phyloP scores from a whole-genome alignment of 2,888 invertebrate genomes.

The Macrophya alboannulata region DNA sequence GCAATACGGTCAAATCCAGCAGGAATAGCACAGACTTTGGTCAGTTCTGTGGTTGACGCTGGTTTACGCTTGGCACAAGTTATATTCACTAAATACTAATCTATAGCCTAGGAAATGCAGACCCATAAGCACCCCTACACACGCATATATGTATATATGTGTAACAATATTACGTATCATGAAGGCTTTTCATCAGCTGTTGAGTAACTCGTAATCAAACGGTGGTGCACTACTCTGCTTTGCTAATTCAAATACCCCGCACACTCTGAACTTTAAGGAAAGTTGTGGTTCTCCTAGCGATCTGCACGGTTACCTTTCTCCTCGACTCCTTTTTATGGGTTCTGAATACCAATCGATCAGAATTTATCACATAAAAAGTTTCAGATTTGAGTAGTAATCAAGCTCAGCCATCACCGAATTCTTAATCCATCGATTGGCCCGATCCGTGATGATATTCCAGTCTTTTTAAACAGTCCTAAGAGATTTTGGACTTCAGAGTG shows the following conservation, averaged over 20 bases:
- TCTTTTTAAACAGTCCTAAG: too few species aligned
- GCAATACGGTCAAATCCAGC: conserved; percentile 18
- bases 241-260: not conserved
- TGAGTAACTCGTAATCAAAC: conserved; percentile 11
- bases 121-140: too few species aligned
- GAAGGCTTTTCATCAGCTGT: not conserved
- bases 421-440: too few species aligned
- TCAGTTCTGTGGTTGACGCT: conserved; percentile 21
- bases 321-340: not conserved
- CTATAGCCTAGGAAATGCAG: not conserved
- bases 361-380: not conserved
- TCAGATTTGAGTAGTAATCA: not conserved
- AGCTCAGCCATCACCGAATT: not conserved
- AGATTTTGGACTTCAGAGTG: too few species aligned
- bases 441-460: too few species aligned
- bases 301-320: not conserved
- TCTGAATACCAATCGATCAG: not conserved
- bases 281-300: too few species aligned
- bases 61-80: conserved; percentile 27
- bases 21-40: not conserved
- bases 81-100: not conserved
- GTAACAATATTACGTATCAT: not conserved
- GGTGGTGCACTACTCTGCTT: not conserved
- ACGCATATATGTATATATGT: not conserved
- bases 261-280: not conserved